Conservation (phyloP, 2,113 vertebrate genomes). For the Engystomops pustulosus region DNA sequence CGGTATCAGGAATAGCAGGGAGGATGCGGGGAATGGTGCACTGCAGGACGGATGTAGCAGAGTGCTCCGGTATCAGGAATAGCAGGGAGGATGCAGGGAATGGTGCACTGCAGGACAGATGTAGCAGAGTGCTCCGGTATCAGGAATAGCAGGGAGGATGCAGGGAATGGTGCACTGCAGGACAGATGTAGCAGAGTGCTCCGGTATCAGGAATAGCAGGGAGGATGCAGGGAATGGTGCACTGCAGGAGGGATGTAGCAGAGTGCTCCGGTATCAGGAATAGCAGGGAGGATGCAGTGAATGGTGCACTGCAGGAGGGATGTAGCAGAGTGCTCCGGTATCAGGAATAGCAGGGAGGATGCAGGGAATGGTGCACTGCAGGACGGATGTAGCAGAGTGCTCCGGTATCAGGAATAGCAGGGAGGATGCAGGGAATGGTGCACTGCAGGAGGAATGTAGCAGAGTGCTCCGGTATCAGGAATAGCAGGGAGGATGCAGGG, state of each 20-base stretch:
- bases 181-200: background rate
- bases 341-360: background rate
- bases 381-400: background rate
- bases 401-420: background rate
- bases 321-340: background rate
- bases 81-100: background rate
- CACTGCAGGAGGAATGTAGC: too few species aligned
- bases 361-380: background rate
- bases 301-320: background rate
- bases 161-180: too few species aligned
- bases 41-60: too few species aligned
- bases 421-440: too few species aligned
- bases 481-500: background rate
- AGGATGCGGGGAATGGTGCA: too few species aligned
- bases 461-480: background rate
- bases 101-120: background rate
- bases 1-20: background rate
- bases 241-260: background rate
- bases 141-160: background rate
- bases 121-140: background rate
- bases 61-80: background rate
- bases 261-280: background rate
- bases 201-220: background rate
- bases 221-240: background rate
- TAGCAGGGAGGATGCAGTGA: background rate